phyloP scores from a whole-genome alignment of 1,140 invertebrate species.

The Drosophila santomea region DNA sequence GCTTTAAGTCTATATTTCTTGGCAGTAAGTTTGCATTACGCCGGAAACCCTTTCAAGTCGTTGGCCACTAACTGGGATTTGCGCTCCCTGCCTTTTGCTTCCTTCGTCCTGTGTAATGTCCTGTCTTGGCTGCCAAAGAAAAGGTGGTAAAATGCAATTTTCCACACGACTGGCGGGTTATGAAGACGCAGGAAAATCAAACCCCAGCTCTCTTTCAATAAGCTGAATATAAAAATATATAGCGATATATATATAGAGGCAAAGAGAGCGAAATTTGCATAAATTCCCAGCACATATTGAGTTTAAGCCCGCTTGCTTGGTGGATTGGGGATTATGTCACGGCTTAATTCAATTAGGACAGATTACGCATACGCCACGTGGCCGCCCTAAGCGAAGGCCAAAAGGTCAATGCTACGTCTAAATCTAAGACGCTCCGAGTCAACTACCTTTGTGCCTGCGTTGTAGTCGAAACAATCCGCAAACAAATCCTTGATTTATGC shows the following conservation, averaged over 20 bases:
- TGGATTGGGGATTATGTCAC: constrained; percentile 63
- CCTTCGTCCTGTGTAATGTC: constrained; percentile 5
- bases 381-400: constrained; percentile 35
- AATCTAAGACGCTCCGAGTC: constrained; percentile 57
- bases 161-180: constrained; percentile 66
- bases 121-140: constrained; percentile 13
- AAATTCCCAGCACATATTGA: constrained; percentile 50
- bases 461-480: constrained; percentile 66
- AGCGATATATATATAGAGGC: not conserved
- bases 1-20: constrained; percentile 28
- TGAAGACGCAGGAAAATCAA: constrained; percentile 16
- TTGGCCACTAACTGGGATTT: constrained; percentile 64
- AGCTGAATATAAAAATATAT: constrained; percentile 20
- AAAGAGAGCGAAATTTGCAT: constrained; percentile 52
- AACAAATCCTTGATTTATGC: constrained; percentile 85
- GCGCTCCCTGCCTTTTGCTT: not conserved
- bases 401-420: constrained; percentile 74
- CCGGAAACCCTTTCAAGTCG: constrained; percentile 72
- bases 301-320: constrained; percentile 32
- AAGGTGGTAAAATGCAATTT: constrained; percentile 73
- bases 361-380: constrained; percentile 80
- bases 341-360: constrained; percentile 80
- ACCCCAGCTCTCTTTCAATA: constrained; percentile 39
- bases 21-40: constrained; percentile 61
- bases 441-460: constrained; percentile 56